These are phyloP conservation scores for Drosophila rubida DNA, from an alignment of 2,888 invertebrate genomes.

Conservation along the genomic window DNA sequence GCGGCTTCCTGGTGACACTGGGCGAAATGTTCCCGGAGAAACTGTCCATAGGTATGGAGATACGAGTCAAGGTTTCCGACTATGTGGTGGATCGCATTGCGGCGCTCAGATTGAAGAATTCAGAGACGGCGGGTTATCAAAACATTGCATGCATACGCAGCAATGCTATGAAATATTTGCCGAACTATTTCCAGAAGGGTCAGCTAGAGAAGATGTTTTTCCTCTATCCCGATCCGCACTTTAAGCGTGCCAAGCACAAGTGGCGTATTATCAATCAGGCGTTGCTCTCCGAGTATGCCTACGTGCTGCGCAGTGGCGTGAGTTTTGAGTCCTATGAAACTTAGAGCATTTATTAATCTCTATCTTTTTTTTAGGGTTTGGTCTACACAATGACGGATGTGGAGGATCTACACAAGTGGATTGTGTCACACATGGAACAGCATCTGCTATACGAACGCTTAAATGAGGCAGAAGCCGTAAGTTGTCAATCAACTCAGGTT, in stretches of 20 bases:
- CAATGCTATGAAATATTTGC: conserved; percentile 99
- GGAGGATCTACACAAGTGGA: conserved; percentile 98
- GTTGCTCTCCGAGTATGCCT: conserved; percentile 98
- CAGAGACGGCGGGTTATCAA: conserved; percentile 89
- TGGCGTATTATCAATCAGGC: conserved; percentile 99
- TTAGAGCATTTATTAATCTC: background rate
- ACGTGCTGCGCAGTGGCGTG: conserved; percentile 93
- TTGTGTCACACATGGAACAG: conserved; percentile 94
- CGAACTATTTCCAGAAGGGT: conserved; percentile 97
- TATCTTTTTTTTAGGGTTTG: conserved; percentile 88
- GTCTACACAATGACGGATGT: conserved; percentile 99
- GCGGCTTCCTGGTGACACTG: conserved; percentile 95
- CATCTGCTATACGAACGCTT: conserved; percentile 95
- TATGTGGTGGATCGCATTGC: conserved; percentile 98
- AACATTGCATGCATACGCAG: conserved; percentile 98
- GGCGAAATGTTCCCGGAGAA: conserved; percentile 95
- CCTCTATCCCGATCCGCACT: conserved; percentile 99
- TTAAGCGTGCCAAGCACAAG: conserved; percentile 99
- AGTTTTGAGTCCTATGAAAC: conserved; percentile 59
- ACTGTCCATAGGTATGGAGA: conserved; percentile 97
- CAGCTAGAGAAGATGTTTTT: conserved; percentile 99
- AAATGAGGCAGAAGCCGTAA: conserved; percentile 91
- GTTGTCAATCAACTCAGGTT: conserved; percentile 30
- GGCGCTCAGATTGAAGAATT: conserved; percentile 91
- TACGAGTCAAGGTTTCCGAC: conserved; percentile 98